Evolutionary conservation across 1,140 invertebrate genomes (phyloP), one percentile per base, ranked within the genome.

Genomic region (Coelopa frigida): DNA sequence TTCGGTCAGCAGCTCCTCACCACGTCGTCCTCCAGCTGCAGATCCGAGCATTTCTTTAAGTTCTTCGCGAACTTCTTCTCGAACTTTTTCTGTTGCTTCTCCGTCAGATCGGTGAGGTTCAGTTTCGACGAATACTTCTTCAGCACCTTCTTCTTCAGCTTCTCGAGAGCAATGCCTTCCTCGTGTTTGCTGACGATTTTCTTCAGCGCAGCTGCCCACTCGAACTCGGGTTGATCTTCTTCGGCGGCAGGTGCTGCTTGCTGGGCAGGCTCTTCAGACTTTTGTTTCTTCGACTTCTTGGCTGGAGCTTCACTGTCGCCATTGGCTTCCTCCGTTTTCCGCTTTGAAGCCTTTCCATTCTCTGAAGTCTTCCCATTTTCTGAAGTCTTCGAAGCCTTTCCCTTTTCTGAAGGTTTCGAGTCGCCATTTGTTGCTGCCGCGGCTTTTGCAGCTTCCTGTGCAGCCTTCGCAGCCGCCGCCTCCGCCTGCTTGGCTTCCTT

Each of bases 81-180:
- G 27, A 67, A 68, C 22, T 65, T 67, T 35, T 56, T 67, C 3
- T 49, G 23, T 35, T 65, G 54, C 40, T 67, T 65, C n/a, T 61
- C 61, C 17, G 14, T 61, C 0, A 66, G 41, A 8, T 59, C 55
- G 5, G 50, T 49, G 2, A 51, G 21, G 3, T 50, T 43, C 12
- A 62, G 11, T 27, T 63, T 55, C 23, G 74, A 76, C 48, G 70
- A 71, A 54, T 76, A 75, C 56, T 77, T 74, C 52, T 78, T 78
- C 3, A 63, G 57, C 44, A 77, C 63, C 55, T 77, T 77, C 49
- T 76, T 77, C 20, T 54, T 67, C 0, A 76, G 61, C 46, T 75
- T 76, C 38, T 73, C 72, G 20, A 58, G 21, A 4, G 57, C 49
- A 18, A 68, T 63, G 21, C 61, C 64, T 8, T 63, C 57, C 0